phyloP scores from a whole-genome alignment of 2,888 invertebrate species.

The Lumbricus terrestris region DNA sequence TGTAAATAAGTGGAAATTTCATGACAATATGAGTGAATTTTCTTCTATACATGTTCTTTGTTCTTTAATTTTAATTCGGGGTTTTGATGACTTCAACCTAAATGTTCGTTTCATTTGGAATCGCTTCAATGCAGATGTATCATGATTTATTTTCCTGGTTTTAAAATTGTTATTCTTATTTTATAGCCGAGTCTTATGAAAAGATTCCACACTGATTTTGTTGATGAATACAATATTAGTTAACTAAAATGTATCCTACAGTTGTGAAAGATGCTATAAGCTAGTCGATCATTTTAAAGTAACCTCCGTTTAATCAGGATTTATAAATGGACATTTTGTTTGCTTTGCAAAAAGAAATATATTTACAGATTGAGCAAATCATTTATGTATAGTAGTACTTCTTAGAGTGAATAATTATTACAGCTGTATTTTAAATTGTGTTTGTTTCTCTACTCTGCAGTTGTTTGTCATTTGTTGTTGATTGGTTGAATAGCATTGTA shows the following conservation, averaged over 20 bases:
- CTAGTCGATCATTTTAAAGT: neutral
- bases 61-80: neutral
- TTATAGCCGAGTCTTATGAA: neutral
- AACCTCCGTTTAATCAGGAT: neutral
- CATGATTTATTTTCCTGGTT: neutral
- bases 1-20: neutral
- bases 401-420: neutral
- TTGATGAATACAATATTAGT: neutral
- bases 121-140: neutral
- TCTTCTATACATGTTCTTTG: neutral
- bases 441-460: neutral
- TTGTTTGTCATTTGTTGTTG: neutral
- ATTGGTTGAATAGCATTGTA: neutral
- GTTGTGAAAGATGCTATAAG: neutral
- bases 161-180: neutral
- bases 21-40: neutral
- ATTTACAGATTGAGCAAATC: neutral
- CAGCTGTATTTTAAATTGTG: neutral
- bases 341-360: neutral
- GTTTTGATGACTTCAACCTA: neutral
- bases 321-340: neutral
- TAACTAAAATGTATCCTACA: neutral
- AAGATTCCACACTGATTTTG: neutral
- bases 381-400: neutral
- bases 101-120: neutral